Evolutionary conservation across 1,140 invertebrate species (phyloP).

Genomic region (Capitella teleta): DNA sequence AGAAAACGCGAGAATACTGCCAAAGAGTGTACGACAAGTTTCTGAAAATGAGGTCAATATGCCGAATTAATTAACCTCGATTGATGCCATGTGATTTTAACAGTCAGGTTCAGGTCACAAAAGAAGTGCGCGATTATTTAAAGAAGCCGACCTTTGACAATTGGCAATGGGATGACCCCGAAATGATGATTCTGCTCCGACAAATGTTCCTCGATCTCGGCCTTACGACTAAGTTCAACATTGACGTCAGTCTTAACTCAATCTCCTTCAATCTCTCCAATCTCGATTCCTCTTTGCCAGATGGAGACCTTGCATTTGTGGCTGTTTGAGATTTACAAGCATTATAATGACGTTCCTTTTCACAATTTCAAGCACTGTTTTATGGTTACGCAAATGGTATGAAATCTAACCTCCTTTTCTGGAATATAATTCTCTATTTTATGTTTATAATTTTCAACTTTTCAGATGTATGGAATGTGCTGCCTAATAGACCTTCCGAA

Average conservation of each 20-base stretch:
- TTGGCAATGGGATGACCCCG: conserved; percentile 70
- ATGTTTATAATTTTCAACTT: conserved; percentile 12
- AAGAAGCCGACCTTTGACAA: conserved; percentile 69
- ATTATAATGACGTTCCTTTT: conserved; percentile 53
- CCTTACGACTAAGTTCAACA: conserved; percentile 63
- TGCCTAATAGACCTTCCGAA: conserved; percentile 57
- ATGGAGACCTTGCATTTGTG: conserved; percentile 29
- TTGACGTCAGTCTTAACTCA: conserved; percentile 47
- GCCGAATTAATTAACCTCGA: too few relatives aligned
- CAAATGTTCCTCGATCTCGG: conserved; percentile 74
- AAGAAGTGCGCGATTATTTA: conserved; percentile 52
- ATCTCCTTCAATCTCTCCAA: neutral
- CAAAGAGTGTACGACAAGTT: conserved; percentile 6
- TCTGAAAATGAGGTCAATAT: conserved; percentile 5
- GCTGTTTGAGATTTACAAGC: conserved; percentile 37
- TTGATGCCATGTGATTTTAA: too few relatives aligned
- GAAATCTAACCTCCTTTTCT: neutral
- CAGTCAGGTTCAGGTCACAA: conserved; percentile 54
- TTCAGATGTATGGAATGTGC: conserved; percentile 76
- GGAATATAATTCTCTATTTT: neutral
- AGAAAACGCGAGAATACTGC: neutral
- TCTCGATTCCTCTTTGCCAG: conserved; percentile 18
- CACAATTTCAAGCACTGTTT: conserved; percentile 84
- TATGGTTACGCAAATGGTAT: conserved; percentile 80
- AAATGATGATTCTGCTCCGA: conserved; percentile 66